Evolutionary conservation across 2,113 vertebrate genomes (phyloP).

Genomic region (Sapajus apella): DNA sequence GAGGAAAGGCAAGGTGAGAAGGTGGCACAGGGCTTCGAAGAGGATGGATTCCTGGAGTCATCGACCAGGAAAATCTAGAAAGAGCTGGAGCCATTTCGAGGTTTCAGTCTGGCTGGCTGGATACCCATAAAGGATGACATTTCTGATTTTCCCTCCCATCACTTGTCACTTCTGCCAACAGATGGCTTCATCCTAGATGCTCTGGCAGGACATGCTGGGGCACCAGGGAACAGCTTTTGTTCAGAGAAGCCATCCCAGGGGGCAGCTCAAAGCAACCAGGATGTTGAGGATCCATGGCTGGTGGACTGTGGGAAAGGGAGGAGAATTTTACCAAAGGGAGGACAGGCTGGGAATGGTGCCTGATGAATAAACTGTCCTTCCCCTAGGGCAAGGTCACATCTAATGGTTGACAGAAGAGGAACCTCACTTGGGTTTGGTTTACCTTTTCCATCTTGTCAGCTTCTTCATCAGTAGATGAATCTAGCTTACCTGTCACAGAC

Average conservation of each 20-base stretch:
- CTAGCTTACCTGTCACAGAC: neutral
- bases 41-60: neutral
- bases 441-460: neutral
- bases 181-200: neutral
- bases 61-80: neutral
- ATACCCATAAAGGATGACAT: neutral
- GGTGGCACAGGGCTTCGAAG: neutral
- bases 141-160: neutral
- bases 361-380: neutral
- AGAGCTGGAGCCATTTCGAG: conserved; percentile 3
- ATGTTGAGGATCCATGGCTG: neutral
- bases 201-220: neutral
- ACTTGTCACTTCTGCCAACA: conserved; percentile 12
- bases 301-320: neutral
- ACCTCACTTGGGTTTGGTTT: neutral
- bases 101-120: conserved; percentile 51
- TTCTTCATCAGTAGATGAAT: neutral
- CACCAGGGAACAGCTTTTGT: neutral
- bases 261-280: neutral
- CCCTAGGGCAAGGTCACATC: neutral
- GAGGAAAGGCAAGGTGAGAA: neutral
- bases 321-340: neutral
- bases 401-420: neutral
- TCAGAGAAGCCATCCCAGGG: neutral
- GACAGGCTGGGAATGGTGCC: neutral